These are phyloP conservation scores for Drosophila colorata DNA, from an alignment of 2,888 invertebrate species.

Conservation along the genomic window DNA sequence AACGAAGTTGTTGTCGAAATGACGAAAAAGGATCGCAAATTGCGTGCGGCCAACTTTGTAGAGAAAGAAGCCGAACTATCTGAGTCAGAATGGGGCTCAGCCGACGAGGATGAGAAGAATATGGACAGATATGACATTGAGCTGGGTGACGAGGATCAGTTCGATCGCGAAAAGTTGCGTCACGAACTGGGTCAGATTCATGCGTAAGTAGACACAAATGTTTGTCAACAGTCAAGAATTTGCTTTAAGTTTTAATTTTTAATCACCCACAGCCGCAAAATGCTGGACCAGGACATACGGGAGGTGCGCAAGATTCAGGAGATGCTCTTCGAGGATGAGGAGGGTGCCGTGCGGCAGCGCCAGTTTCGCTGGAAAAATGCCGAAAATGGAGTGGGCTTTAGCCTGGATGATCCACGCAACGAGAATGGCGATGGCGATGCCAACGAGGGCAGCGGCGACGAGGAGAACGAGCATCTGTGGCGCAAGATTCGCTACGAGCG, in stretches of 20 bases:
- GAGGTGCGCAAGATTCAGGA: slow-evolving; percentile 94
- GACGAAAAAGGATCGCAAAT: slow-evolving; percentile 81
- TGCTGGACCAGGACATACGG: slow-evolving; percentile 94
- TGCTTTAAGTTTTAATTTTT: background rate
- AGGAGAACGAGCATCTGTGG: slow-evolving; percentile 92
- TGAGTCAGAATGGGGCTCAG: slow-evolving; percentile 95
- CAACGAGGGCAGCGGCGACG: slow-evolving; percentile 86
- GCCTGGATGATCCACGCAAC: slow-evolving; percentile 75
- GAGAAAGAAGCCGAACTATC: slow-evolving; percentile 97
- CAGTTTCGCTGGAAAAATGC: slow-evolving; percentile 95
- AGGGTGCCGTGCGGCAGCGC: slow-evolving; percentile 91
- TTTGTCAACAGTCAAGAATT: background rate
- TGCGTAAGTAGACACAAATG: slow-evolving; percentile 87
- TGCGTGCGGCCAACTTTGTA: slow-evolving; percentile 90
- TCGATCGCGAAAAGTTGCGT: slow-evolving; percentile 92
- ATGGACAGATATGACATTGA: slow-evolving; percentile 93
- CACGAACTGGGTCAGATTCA: slow-evolving; percentile 94
- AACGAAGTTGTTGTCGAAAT: slow-evolving; percentile 88
- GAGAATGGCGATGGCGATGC: slow-evolving; percentile 85
- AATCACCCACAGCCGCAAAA: slow-evolving; percentile 87
- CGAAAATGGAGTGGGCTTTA: slow-evolving; percentile 85
- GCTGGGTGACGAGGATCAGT: slow-evolving; percentile 93
- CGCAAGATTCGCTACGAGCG: slow-evolving; percentile 92
- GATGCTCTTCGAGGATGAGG: slow-evolving; percentile 94
- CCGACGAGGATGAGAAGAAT: slow-evolving; percentile 93